Evolutionary conservation across 2,113 vertebrate species (phyloP).

Genomic region (Pelvicachromis taeniatus): DNA sequence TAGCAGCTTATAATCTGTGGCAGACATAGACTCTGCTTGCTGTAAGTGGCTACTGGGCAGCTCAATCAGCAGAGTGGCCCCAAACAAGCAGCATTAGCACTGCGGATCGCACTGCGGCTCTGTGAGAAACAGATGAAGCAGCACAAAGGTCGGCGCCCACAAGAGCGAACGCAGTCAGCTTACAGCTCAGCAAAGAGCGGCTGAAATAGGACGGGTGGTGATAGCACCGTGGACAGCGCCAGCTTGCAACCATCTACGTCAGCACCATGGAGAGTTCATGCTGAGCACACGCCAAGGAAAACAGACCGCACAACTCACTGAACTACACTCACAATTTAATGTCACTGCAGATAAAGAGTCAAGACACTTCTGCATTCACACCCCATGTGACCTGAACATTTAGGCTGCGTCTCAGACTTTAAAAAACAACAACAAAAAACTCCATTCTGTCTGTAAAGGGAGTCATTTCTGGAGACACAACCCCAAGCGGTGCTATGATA

Average conservation of each 20-base stretch:
- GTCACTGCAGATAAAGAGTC: neutral
- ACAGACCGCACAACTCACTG: neutral
- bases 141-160: slow-evolving; percentile 35
- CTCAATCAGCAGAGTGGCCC: neutral
- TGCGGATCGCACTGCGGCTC: neutral
- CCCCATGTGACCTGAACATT: neutral
- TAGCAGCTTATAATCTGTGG: slow-evolving; percentile 21
- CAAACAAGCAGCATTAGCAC: slow-evolving; percentile 37
- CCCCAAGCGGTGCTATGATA: slow-evolving; percentile 3
- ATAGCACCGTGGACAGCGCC: slow-evolving; percentile 43
- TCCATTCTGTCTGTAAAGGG: neutral
- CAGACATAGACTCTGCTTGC: slow-evolving; percentile 16
- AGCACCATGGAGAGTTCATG: slow-evolving; percentile 46
- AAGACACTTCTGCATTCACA: neutral
- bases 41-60: slow-evolving; percentile 18
- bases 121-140: slow-evolving; percentile 37
- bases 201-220: slow-evolving; percentile 26
- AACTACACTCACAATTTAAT: neutral
- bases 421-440: neutral
- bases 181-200: slow-evolving; percentile 27
- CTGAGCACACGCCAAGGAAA: slow-evolving; percentile 34
- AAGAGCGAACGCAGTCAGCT: slow-evolving; percentile 35
- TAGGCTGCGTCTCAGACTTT: neutral
- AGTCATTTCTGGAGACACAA: slow-evolving; percentile 21
- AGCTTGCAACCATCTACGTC: slow-evolving; percentile 23